phyloP scores from a whole-genome alignment of 1,140 invertebrate species.

The Papilio dardanus region DNA sequence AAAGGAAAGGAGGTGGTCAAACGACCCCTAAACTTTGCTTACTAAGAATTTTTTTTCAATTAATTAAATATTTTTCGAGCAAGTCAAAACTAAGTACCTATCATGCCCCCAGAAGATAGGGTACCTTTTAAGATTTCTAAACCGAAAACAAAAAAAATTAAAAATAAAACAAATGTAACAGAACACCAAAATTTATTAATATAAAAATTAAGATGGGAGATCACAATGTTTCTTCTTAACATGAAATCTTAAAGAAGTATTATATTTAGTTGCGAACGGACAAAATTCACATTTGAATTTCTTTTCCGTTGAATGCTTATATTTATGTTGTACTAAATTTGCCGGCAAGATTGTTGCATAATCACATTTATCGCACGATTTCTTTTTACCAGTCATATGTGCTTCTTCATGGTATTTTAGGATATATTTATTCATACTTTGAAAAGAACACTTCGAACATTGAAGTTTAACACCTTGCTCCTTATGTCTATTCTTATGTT shows the following conservation, averaged over 20 bases:
- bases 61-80: too few relatives aligned
- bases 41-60: too few relatives aligned
- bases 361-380: conserved; percentile 72
- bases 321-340: conserved; percentile 74
- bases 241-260: conserved; percentile 75
- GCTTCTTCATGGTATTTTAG: conserved; percentile 75
- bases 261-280: conserved; percentile 77
- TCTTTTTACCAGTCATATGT: conserved; percentile 69
- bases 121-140: too few relatives aligned
- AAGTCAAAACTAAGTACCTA: too few relatives aligned
- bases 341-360: conserved; percentile 73
- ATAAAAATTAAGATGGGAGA: conserved; percentile 69
- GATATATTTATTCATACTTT: conserved; percentile 77
- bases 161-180: conserved; percentile 37
- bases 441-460: conserved; percentile 68
- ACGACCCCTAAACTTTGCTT: too few relatives aligned
- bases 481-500: conserved; percentile 66
- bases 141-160: too few relatives aligned
- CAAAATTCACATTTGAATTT: conserved; percentile 76
- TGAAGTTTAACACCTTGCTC: conserved; percentile 71
- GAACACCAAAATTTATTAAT: conserved; percentile 68
- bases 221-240: conserved; percentile 79
- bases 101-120: too few relatives aligned
- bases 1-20: too few relatives aligned
- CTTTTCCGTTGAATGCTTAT: conserved; percentile 74